Conservation (phyloP, 2,113 vertebrate species). For the Murina feae region DNA sequence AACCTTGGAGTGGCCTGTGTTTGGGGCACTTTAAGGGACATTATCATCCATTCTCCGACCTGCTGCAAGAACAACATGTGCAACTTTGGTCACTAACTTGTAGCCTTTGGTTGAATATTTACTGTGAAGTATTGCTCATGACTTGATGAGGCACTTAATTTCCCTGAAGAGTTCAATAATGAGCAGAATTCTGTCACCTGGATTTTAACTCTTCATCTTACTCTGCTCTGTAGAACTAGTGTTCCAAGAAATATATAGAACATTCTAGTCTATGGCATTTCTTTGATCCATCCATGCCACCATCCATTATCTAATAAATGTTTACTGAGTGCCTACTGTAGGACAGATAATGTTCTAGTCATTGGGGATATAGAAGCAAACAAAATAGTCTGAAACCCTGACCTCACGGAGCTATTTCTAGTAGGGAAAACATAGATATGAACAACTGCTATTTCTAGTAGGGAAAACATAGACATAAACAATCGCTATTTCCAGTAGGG, state of each 20-base stretch:
- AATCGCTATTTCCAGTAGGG: too few relatives aligned
- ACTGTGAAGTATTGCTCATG: not conserved
- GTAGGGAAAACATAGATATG: not conserved
- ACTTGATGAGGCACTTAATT: not conserved
- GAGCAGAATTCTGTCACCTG: not conserved
- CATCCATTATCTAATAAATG: not conserved
- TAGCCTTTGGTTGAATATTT: not conserved
- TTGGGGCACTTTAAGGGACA: not conserved
- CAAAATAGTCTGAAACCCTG: not conserved
- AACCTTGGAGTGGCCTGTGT: not conserved
- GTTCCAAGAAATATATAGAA: not conserved
- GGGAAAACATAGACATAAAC: not conserved
- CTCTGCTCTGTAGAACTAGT: not conserved
- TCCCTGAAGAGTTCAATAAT: not conserved
- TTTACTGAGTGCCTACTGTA: slow-evolving; percentile 24
- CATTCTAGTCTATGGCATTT: not conserved
- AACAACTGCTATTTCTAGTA: too few relatives aligned
- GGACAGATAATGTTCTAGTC: not conserved
- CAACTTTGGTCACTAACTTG: not conserved
- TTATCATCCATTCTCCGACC: not conserved
- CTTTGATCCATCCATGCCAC: not conserved
- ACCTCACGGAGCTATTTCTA: not conserved
- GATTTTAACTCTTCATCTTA: not conserved
- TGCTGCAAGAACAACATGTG: not conserved
- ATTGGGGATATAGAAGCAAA: not conserved